Evolutionary conservation across 2,113 vertebrate genomes (phyloP), one percentile per base, ranked within the genome.

Genomic region (Thamnaconus septentrionalis): DNA sequence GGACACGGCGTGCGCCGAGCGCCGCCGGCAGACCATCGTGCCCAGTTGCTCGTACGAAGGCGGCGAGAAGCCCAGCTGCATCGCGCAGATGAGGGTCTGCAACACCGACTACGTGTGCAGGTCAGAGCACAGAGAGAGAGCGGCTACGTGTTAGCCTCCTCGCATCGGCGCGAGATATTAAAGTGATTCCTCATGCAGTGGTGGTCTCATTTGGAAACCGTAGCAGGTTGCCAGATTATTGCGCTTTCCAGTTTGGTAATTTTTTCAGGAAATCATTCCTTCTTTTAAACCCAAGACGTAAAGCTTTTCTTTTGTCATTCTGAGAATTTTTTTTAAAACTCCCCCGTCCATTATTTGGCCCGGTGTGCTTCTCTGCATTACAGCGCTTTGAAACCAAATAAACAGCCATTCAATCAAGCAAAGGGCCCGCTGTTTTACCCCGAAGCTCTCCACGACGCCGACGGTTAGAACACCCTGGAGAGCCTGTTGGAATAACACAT

Each of bases 11-110:
- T 99, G 97, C 7, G 94, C 94, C 4, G 95, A 96, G 83, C 93
- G 97, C 4, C 90, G 97, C 1, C 90, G 94, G 65, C 94, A 98
- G 88, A 96, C 95, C 66, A 95, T 99, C 11, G 97, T 97, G 5
- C 97, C 97, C 0, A 84, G 92, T 59, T 99, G 97, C 57, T 96
- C 95, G 1, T 97, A 96, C 59, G 95, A 96, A 31, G 77, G 83
- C 2, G 80, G 45, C 10, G 92, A 89, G 6, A 93, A 92, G 66
- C 93, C 94, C 61, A 97, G 92, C 80, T 99, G 97, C 75, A 89
- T 97, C 64, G 81, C 89, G n/a, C 93, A 98, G 68, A 90, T 92
- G 85, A 85, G 90, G 45, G 84, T 87, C 61, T 99, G 97, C 83
- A 87, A 93, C 5, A 81, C 88, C 0, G 94, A 99, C 75, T 88